phyloP scores from a whole-genome alignment of 2,888 invertebrate species.

The Drosophila formosana region DNA sequence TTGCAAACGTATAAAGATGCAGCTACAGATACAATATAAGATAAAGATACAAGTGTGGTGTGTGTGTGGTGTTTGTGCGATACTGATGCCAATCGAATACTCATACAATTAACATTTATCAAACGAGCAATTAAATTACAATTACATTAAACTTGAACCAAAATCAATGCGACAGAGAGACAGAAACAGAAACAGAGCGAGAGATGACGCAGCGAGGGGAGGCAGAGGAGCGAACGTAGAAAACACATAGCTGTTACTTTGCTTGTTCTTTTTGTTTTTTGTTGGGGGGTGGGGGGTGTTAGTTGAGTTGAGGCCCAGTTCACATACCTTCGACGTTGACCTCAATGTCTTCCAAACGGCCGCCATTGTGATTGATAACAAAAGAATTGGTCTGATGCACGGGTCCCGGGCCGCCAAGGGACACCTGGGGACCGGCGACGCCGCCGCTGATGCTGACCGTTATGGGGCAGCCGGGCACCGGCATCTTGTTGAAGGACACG shows the following conservation, averaged over 20 bases:
- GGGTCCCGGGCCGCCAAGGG: conserved; percentile 90
- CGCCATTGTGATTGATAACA: conserved; percentile 92
- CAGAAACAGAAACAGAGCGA: conserved; percentile 30
- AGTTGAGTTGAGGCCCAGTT: conserved; percentile 9
- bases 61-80: conserved; percentile 43
- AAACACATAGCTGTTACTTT: conserved; percentile 7
- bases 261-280: conserved; percentile 4
- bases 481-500: conserved; percentile 97
- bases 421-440: conserved; percentile 89
- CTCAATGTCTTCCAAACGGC: conserved; percentile 96
- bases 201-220: conserved; percentile 14
- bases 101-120: conserved; percentile 53
- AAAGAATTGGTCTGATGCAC: conserved; percentile 90
- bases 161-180: conserved; percentile 37
- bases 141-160: conserved; percentile 61
- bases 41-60: conserved; percentile 29
- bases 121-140: conserved; percentile 71
- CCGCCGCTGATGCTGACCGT: conserved; percentile 91
- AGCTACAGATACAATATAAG: conserved; percentile 33
- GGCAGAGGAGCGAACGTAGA: neutral
- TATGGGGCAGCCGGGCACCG: conserved; percentile 95
- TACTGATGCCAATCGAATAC: conserved; percentile 27
- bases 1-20: conserved; percentile 25
- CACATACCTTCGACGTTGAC: conserved; percentile 96
- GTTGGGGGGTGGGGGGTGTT: neutral